Evolutionary conservation across 2,888 invertebrate species (phyloP), one percentile per base, ranked within the genome.

Genomic region (Agriopis marginaria): DNA sequence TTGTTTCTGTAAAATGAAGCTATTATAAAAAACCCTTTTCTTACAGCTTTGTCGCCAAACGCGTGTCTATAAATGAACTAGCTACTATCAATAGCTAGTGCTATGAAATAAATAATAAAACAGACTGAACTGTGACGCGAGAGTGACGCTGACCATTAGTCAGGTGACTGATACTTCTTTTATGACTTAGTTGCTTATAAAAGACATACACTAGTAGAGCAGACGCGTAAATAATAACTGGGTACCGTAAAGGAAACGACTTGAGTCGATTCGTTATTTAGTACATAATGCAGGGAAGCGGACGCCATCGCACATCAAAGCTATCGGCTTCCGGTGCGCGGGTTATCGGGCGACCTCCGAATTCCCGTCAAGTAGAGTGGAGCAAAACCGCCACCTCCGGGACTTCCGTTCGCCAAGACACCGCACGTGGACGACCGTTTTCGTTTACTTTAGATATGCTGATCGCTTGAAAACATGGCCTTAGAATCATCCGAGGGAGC

Each of bases 271-370:
- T 61, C 67, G 71, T 72, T 68, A 72, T 59, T 68, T 61, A 73
- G 71, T 71, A 71, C 58, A 61, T 70, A 69, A 68, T 70, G 66
- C 66, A 71, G 73, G 73, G 71, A 72, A 77, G 75, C 72, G 88
- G 88, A 86, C 87, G 89, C 86, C 84, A 86, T 81, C 87, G 88
- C 84, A 90, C 92, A 90, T 91, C 91, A 91, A 92, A 92, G 91
- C 88, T 90, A 91, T 92, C 93, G 88, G 86, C 87, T 91, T 93
- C 93, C 93, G 92, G 91, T 82, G 54, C 86, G 85, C 85, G 90
- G 89, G 91, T 92, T 92, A 93, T 93, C 92, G 87, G 86, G 87
- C 89, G 92, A 89, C 91, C 92, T 89, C 90, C 92, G 88, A 91
- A 92, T 85, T 89, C 89, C 90, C 87, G 87, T 88, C 92, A 92